These are phyloP conservation scores for Hirundichthys speculiger DNA, from an alignment of 2,113 vertebrate genomes.

Conservation along the genomic window DNA sequence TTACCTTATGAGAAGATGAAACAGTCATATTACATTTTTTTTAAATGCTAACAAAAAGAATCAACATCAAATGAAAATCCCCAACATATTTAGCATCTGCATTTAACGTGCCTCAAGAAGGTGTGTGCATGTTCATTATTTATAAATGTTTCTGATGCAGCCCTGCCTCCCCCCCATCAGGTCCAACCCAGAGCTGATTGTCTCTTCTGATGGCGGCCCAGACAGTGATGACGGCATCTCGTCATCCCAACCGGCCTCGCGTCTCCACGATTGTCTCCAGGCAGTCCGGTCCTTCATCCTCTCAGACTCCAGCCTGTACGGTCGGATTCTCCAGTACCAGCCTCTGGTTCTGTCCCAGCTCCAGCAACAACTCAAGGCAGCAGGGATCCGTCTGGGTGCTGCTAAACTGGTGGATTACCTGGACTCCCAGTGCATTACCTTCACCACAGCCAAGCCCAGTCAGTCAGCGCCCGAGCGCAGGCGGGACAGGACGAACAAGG, in stretches of 20 bases:
- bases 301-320: constrained; percentile 81
- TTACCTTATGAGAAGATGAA: too few species aligned
- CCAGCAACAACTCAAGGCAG: constrained; percentile 84
- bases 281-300: constrained; percentile 85
- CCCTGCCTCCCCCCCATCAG: constrained; percentile 46
- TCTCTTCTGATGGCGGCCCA: constrained; percentile 76
- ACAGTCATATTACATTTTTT: too few species aligned
- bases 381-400: constrained; percentile 84
- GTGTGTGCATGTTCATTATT: too few species aligned
- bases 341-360: constrained; percentile 88
- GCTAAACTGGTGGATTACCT: constrained; percentile 89
- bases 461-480: constrained; percentile 69
- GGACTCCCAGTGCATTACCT: constrained; percentile 92
- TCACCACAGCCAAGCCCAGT: constrained; percentile 87
- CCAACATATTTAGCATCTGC: too few species aligned
- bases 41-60: too few species aligned
- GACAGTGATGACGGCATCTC: constrained; percentile 80
- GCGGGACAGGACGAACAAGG: constrained; percentile 22
- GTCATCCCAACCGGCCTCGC: constrained; percentile 80
- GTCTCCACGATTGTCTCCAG: constrained; percentile 75
- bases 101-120: too few species aligned
- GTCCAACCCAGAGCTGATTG: constrained; percentile 80
- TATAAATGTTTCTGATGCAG: too few species aligned
- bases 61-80: too few species aligned
- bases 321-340: constrained; percentile 87